Base-by-base conservation (phyloP, 2,797 vertebrate species). In the Setipinna tenuifilis region DNA sequence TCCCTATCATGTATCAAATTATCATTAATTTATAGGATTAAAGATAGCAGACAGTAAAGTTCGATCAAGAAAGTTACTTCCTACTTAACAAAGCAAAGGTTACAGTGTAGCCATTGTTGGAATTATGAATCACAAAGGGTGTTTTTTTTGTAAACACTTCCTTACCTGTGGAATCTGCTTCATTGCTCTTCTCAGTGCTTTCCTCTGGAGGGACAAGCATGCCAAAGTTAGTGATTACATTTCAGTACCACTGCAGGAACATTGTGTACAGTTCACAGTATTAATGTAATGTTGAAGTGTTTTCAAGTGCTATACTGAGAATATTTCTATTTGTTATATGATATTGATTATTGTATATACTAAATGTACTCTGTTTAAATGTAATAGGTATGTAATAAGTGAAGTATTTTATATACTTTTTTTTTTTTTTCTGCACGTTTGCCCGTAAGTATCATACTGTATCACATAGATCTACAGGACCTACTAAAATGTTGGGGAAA, bases 151-250 rank as follows among this genome's bases (percentile, higher is more conserved):
- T 41, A 12, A 71, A 71, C 25, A 35, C 25, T 31, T 71, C 28
- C 83, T 9, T 62, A 87, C 81, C 83, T 28, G 48, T 83, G 61
- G 87, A 85, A 65, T 90, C 90, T 83, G n/a, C 17, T 68, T 87
- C 86, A 16, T 85, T 65, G 80, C 78, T 85, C 65, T 86, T 86
- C 25, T 83, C 83, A 6, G 84, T 85, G 65, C 44, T 81, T 3
- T 88, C 85, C 82, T 89, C 85, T 90, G 75, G 19, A 75, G 82
- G 59, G 23, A 14, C 44, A 83, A 54, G 57, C 21, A 87, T 84
- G 58, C 5, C 58, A 35, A 7, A 78, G 17, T 41, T 7, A 78
- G 31, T 78, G 28, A 71, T 44, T 41, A 78, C 62, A 68, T 68
- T 25, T 14, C 23, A 68, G 62, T 54, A 54, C 14, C 50, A 3